Conservation (phyloP, 2,113 vertebrate species). For the Rhipidura dahli region DNA sequence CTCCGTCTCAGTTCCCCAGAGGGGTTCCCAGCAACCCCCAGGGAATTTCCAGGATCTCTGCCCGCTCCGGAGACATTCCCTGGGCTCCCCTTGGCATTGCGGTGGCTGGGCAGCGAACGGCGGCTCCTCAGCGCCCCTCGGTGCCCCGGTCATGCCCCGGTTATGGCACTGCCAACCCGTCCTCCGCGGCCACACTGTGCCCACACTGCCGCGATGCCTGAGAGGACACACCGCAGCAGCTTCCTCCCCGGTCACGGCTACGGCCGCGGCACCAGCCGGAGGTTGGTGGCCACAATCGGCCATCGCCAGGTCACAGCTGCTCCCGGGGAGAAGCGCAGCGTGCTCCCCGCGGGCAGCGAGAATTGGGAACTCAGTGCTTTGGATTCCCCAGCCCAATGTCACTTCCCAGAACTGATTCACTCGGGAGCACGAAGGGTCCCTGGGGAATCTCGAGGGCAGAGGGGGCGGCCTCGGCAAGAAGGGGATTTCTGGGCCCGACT, state of each 20-base stretch:
- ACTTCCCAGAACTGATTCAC: background rate
- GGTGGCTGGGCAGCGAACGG: fast-evolving
- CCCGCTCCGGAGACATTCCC: background rate
- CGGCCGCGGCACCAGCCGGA: background rate
- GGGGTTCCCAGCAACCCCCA: background rate
- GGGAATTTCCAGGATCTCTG: background rate
- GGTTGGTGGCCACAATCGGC: fast-evolving
- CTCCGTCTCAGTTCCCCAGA: background rate
- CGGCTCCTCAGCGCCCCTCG: background rate
- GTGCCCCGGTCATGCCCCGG: too few species aligned
- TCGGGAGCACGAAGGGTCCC: background rate
- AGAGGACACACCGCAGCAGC: background rate
- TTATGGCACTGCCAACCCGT: fast-evolving
- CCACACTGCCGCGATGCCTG: fast-evolving
- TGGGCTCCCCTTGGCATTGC: background rate
- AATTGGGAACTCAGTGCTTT: background rate
- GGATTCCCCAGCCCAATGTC: background rate
- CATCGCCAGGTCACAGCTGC: background rate
- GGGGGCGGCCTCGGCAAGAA: background rate
- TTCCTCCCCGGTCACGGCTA: fast-evolving
- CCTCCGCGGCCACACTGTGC: background rate
- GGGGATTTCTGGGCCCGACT: conserved; percentile 2
- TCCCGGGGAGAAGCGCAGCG: background rate
- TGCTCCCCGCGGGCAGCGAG: background rate
- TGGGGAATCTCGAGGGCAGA: background rate